Base-by-base conservation (phyloP, 2,797 vertebrate genomes). In the Peromyscus melanophrys region DNA sequence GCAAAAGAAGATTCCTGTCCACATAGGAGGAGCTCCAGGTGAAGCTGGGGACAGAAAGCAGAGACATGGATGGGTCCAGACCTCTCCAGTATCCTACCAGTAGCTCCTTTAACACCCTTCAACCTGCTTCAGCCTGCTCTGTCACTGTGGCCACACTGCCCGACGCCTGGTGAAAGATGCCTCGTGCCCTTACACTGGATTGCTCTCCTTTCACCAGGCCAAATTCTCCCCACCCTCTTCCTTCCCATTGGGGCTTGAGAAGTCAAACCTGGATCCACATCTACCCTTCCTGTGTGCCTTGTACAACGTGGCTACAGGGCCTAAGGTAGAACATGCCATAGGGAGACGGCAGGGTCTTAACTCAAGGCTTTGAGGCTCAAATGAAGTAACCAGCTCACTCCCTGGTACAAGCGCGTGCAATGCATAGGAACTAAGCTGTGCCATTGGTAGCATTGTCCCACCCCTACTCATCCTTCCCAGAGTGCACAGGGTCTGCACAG, bases 21-120 rank as follows among this genome's bases (percentile, higher is more conserved):
- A 99, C 98, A 12, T 99, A 99, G 4, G 99, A 99, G 6, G 99
- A 99, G 40, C 98, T 99, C 99, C 99, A 99, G 0, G 99, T 99
- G 98, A 99, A 99, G 96, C 99, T 99, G 89, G 7, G 89, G 85
- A 92, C n/a, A 83, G 83, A 83, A 71, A 95, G n/a, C 55, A 49
- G 57, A 89, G 13, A 4, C 1, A 1, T 43, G 65, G 73, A 1
- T 67, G 80, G 77, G 57, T 43, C 46, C 4, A 3, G 77, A 61
- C 23, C 67, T 37, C 19, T 0, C 31, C 52, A 61, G 10, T 0
- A 2, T 11, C 37, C 55, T 11, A 27, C 55, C 12, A 3, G 75
- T 11, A 1, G 57, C 21, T 49, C 3, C n/a, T 34, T 23, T 55
- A 10, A 29, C 1, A 19, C 0, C 31, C 0, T n/a, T 2, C 0